Evolutionary conservation across 1,140 invertebrate genomes (phyloP), one percentile per base, ranked within the genome.

Genomic region (Saccostrea glomerata): DNA sequence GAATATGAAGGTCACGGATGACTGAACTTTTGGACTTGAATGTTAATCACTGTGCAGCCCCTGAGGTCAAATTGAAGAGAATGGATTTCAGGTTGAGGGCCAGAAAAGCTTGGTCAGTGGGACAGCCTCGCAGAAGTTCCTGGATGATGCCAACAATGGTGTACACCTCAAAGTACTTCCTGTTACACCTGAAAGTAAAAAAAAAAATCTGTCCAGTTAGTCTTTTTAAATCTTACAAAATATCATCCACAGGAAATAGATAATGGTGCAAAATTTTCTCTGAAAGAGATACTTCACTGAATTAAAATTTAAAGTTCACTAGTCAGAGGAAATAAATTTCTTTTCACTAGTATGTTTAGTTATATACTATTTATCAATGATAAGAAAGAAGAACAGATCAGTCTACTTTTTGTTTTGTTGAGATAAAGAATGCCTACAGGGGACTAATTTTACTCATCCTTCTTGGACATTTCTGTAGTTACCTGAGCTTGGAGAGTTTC

Each of bases 51-150:
- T 82, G 23, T 55, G 47, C 87, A 25, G 63, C 58, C 25, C 83
- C 60, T 63, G 90, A 90, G 77, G 92, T 93, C 55, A 95, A 88
- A 88, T 95, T 95, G 89, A 94, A 94, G 12, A 95, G 86, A 25
- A 95, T 94, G 36, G 94, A 95, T 84, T 94, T 94, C 2, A 95
- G 89, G 82, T 95, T 95, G 13, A 95, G 89, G n/a, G 92, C 91
- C 15, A 95, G 92, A 88, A 95, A 95, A 17, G 94, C 91, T 86
- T 93, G 93, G 0, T 95, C 94, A 70, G 93, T 92, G 17, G 91
- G 91, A 87, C 92, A 94, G n/a, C 89, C 88, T 23, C 93, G 85
- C 87, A 94, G 86, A 73, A 95, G 90, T 85, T 95, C 94, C 83
- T 94, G 94, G 66, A 94, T 93, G 47, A 94, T 93, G 77, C 90